Evolutionary conservation across 2,888 invertebrate genomes (phyloP).

Genomic region (Fragum fragum): DNA sequence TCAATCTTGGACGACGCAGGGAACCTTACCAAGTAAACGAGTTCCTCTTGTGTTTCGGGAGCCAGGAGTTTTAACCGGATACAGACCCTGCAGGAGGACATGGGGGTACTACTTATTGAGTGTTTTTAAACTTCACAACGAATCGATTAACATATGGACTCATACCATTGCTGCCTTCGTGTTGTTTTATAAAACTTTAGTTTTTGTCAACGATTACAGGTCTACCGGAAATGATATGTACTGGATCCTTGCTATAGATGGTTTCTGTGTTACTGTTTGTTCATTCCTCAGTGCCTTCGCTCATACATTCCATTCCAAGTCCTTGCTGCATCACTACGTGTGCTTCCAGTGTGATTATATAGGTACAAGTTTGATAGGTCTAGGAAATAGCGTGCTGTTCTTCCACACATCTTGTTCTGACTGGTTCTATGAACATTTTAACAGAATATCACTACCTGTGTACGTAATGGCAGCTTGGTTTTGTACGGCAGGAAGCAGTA

Average conservation of each 20-base stretch:
- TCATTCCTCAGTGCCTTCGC: constrained; percentile 71
- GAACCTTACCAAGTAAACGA: background rate
- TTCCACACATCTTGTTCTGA: constrained; percentile 69
- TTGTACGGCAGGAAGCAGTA: constrained; percentile 65
- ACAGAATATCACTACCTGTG: constrained; percentile 57
- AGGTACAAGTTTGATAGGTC: constrained; percentile 74
- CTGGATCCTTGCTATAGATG: constrained; percentile 67
- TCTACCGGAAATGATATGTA: constrained; percentile 33
- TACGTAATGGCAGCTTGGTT: constrained; percentile 68
- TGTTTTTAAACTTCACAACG: constrained; percentile 78
- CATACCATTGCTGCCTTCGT: constrained; percentile 72
- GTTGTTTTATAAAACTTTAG: constrained; percentile 51
- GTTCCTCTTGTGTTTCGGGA: constrained; percentile 67
- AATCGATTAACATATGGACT: constrained; percentile 79
- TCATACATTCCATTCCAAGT: constrained; percentile 78
- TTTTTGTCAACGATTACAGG: background rate
- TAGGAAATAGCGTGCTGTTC: constrained; percentile 68
- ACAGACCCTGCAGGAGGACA: constrained; percentile 66
- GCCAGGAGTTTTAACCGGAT: constrained; percentile 74
- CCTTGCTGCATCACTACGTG: constrained; percentile 72
- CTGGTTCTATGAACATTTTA: constrained; percentile 42
- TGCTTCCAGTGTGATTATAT: constrained; percentile 78
- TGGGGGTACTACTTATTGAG: constrained; percentile 77
- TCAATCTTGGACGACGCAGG: constrained; percentile 4
- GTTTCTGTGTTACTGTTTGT: constrained; percentile 59